phyloP scores from a whole-genome alignment of 2,888 invertebrate species.

The Tenthredo distinguenda region DNA sequence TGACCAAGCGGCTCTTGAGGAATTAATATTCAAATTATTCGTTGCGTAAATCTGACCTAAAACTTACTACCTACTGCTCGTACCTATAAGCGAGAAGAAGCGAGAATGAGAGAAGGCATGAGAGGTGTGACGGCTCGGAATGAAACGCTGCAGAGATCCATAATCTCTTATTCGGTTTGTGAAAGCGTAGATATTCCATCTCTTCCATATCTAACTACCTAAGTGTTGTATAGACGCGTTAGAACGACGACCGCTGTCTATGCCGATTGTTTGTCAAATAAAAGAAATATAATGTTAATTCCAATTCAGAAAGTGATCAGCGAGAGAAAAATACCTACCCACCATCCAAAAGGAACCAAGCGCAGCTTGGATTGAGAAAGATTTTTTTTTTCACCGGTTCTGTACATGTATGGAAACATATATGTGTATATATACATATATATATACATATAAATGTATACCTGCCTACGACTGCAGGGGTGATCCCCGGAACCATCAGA shows the following conservation, averaged over 20 bases:
- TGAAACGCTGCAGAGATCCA: not conserved
- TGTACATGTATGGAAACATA: not conserved
- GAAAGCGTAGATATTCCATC: not conserved
- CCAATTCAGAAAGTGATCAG: conserved; percentile 24
- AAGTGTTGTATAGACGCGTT: conserved; percentile 2
- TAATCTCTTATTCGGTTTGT: conserved; percentile 2
- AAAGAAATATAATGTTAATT: not conserved
- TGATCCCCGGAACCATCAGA: conserved; percentile 56
- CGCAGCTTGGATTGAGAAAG: not conserved
- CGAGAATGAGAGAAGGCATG: not conserved
- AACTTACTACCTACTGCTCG: not conserved
- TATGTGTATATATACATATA: not conserved
- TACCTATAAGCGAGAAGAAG: not conserved
- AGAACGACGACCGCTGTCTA: not conserved
- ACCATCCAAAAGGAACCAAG: not conserved
- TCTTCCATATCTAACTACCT: conserved; percentile 2
- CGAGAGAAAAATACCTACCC: not conserved
- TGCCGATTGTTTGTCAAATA: not conserved
- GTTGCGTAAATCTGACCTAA: conserved; percentile 19
- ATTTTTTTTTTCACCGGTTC: not conserved
- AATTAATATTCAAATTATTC: conserved; percentile 69
- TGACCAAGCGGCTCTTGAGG: not conserved
- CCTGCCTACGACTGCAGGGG: conserved; percentile 14
- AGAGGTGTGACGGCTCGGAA: conserved; percentile 13
- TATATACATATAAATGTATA: not conserved